Base-by-base conservation (phyloP, 1,140 invertebrate species). In the Drosophila pachea region DNA sequence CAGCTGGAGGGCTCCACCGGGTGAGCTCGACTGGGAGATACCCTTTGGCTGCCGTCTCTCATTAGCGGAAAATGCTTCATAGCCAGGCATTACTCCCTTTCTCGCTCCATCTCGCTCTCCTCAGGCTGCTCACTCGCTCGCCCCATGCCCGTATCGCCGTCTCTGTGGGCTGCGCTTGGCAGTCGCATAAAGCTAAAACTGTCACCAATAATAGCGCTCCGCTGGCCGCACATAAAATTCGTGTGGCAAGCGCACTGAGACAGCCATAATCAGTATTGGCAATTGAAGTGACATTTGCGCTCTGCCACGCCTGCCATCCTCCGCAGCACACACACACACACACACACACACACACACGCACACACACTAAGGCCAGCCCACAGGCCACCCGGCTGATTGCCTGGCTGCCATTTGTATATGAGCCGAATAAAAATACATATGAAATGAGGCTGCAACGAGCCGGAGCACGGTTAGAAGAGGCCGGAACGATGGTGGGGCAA, bases 361-460 rank as follows among this genome's bases (percentile, higher is more conserved):
- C 16, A 32, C 38, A 40, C 72, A 54, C 45, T 22, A 22, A 22
- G 22, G 22, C 22, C 22, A 22, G 22, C 40, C 31, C 40, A 12
- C 22, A 22, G 22, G 33, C 31, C 40, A 12, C 16, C 63, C 58
- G 62, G 70, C 64, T 29, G n/a, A 33, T 64, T 64, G 76, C 68
- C 71, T 45, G 67, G 53, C 61, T 70, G 65, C 81, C 79, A 84
- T 84, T 84, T 84, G 73, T 84, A 86, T 88, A 83, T 88, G 86
- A 79, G 86, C 69, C 66, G 81, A 83, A 88, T 88, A 88, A 86
- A 88, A 88, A 83, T 88, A 76, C 86, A 88, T 88, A 82, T 52
- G 35, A 76, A 82, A 88, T 88, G 79, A 86, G 72, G 66, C 65
- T 70, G 78, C 65, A 69, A 22, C 29, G n/a, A 4, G 52, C 7